Percentiles rank a stretch among this genome's conserved stretches.
Conservation (phyloP, 2,797 vertebrate genomes). For the Psittacula derbiana region DNA sequence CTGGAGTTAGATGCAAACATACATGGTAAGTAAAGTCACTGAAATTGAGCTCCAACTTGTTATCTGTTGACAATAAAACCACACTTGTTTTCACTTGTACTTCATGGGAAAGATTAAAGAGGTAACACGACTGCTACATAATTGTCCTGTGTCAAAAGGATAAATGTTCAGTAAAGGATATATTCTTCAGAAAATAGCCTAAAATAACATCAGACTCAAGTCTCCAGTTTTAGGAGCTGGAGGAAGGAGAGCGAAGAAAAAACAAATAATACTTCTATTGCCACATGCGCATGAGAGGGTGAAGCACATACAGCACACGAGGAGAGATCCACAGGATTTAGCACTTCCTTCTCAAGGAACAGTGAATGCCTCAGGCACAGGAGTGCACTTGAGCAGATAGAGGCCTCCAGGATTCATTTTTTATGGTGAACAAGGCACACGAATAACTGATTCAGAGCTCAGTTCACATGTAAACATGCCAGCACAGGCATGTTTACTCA, state of each 20-base stretch:
- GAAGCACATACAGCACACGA: neutral
- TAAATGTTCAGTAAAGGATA: neutral
- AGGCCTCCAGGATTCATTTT: neutral
- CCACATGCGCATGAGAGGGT: accelerated
- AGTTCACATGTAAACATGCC: neutral
- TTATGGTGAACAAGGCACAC: neutral
- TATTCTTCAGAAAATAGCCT: neutral
- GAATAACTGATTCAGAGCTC: neutral
- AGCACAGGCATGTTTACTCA: neutral
- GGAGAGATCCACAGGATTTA: neutral
- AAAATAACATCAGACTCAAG: neutral
- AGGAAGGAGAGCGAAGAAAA: neutral
- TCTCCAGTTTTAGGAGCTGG: neutral
- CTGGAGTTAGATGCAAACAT: neutral
- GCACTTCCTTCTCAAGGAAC: neutral
- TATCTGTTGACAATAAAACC: neutral
- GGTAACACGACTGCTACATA: neutral
- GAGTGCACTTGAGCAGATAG: neutral
- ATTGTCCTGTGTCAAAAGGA: neutral
- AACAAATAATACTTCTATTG: neutral
- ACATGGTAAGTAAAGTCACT: neutral
- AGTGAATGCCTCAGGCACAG: neutral
- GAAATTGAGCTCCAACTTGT: neutral
- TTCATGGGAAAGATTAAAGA: neutral
- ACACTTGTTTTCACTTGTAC: neutral